These are phyloP conservation scores for Hylomyscus alleni DNA, from an alignment of 2,797 vertebrate species.

Conservation along the genomic window DNA sequence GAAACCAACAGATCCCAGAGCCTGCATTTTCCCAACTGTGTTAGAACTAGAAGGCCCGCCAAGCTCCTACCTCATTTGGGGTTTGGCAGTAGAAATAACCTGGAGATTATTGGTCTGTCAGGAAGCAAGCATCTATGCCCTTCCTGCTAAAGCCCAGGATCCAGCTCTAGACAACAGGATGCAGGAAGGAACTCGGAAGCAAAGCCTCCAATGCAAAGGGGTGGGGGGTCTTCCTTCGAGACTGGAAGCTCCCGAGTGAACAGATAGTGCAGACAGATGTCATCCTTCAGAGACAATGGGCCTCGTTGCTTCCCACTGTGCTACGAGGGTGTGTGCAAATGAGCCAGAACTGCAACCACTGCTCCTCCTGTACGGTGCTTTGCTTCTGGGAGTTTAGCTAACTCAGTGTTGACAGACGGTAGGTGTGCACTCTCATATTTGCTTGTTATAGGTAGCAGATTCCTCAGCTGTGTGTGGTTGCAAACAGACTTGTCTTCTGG, in stretches of 20 bases:
- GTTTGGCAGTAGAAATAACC: background rate
- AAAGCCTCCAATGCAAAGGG: background rate
- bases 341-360: background rate
- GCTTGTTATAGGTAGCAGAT: background rate
- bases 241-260: slow-evolving; percentile 23
- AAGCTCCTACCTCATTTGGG: background rate
- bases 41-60: background rate
- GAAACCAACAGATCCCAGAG: background rate
- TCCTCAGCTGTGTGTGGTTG: background rate
- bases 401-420: background rate
- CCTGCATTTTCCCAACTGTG: background rate
- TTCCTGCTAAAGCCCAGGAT: background rate
- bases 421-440: background rate
- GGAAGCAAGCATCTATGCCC: background rate
- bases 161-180: slow-evolving; percentile 55
- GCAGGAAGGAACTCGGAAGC: slow-evolving; percentile 76
- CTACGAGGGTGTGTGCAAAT: background rate
- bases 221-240: background rate
- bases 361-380: background rate
- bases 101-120: background rate
- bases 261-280: background rate
- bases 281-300: background rate
- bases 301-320: fast-evolving
- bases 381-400: background rate
- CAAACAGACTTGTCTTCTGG: background rate